These are phyloP conservation scores for Struthio camelus DNA, from an alignment of 2,113 vertebrate species.

Conservation along the genomic window DNA sequence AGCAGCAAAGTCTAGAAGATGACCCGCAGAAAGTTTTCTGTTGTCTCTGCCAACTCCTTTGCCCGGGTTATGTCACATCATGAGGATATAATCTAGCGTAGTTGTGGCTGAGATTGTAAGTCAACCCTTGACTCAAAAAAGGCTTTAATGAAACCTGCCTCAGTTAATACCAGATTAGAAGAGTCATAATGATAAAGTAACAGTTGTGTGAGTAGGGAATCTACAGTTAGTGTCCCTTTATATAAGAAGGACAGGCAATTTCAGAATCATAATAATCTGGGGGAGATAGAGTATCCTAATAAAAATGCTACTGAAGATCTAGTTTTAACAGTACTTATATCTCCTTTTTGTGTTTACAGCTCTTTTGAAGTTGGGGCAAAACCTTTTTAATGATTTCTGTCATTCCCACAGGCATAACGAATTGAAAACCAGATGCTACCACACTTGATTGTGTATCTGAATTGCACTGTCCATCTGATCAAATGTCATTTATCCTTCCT, in stretches of 20 bases:
- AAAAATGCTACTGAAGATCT: neutral
- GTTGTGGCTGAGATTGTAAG: neutral
- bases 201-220: neutral
- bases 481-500: neutral
- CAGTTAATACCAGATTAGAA: neutral
- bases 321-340: neutral
- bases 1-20: neutral
- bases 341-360: neutral
- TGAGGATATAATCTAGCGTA: neutral
- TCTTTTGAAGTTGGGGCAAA: neutral
- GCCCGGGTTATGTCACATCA: rapidly evolving
- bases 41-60: neutral
- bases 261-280: neutral
- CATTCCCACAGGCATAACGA: neutral
- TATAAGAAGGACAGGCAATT: neutral
- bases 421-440: neutral
- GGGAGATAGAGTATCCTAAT: neutral
- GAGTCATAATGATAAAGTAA: rapidly evolving
- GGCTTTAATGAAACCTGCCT: neutral
- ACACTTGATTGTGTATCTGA: neutral
- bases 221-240: neutral
- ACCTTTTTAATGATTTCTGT: neutral
- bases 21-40: neutral
- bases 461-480: neutral
- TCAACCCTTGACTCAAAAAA: neutral